Evolutionary conservation across 2,888 invertebrate genomes (phyloP).

Genomic region (Pheosia gnoma): DNA sequence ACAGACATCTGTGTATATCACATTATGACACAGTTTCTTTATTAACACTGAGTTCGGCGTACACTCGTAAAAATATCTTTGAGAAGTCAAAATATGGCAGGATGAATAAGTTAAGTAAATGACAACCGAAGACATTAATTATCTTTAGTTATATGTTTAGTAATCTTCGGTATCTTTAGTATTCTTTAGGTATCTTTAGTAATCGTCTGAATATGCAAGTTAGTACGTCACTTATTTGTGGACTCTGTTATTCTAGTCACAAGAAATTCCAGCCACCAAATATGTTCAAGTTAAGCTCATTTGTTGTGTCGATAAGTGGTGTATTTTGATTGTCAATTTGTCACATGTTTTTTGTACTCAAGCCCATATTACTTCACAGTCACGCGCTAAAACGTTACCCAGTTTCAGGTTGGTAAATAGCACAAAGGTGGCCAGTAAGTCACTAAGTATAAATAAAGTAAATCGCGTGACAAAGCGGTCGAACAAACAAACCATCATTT

Average conservation of each 20-base stretch:
- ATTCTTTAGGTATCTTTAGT: no score
- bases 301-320: no score
- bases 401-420: not conserved
- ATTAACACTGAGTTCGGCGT: slow-evolving; percentile 1
- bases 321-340: not conserved
- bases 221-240: no score
- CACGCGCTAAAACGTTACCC: not conserved
- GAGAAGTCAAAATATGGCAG: not conserved
- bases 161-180: no score
- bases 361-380: not conserved
- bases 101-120: not conserved
- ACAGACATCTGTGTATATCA: slow-evolving; percentile 17
- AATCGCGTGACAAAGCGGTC: slow-evolving; percentile 52
- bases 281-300: no score
- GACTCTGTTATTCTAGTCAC: no score
- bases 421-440: slow-evolving; percentile 10
- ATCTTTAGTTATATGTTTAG: no score
- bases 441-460: slow-evolving; percentile 46
- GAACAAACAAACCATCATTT: slow-evolving; percentile 51
- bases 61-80: not conserved
- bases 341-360: not conserved
- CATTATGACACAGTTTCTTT: slow-evolving; percentile 2
- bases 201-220: no score
- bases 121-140: no score
- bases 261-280: no score